Evolutionary conservation across 1,140 invertebrate genomes (phyloP), one percentile per base, ranked within the genome.

Genomic region (Diachasmimorpha longicaudata): DNA sequence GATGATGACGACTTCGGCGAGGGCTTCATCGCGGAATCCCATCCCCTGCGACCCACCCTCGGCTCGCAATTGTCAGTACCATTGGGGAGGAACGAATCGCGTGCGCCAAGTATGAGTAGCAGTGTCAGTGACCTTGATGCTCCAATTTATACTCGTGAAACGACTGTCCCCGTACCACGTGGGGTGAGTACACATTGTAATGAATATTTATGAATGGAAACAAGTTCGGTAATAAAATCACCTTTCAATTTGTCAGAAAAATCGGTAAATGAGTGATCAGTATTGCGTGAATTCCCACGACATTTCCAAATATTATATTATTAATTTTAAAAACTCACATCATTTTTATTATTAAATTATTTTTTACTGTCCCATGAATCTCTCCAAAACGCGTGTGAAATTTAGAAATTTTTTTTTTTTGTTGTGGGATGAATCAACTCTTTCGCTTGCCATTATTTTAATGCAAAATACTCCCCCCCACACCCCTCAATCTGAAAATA

Each of bases 101-200:
- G 89, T 68, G 82, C 89, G 9, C 83, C 87, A 3, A 91, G 91
- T 77, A 89, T 91, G 69, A 90, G 90, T 10, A 91, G 91, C 73
- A 91, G 89, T 74, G 85, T 92, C 52, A 91, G 89, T 73, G 91
- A 92, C 76, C 86, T 91, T 81, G 91, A 91, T 76, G 90, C 90
- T 19, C 91, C 91, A 6, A 92, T 92, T 79, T 92, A 92, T 76
- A 85, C 87, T 11, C 84, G 88, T 4, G 85, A 90, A 46, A 88
- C 88, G 0, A 88, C 87, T 10, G 70, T 87, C 79, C 87, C 85
- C 8, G 44, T 87, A 1, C 81, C 81, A 11, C 83, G 80, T 78
- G 82, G 80, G 82, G 88, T 88, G 80, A 85, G 83, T 81, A 44
- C 3, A 39, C 16, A 19, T 39, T 63, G 2, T 31, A 6, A 31